These are phyloP conservation scores for Cosmorhoe ocellata DNA, from an alignment of 2,888 invertebrate species.

Conservation along the genomic window DNA sequence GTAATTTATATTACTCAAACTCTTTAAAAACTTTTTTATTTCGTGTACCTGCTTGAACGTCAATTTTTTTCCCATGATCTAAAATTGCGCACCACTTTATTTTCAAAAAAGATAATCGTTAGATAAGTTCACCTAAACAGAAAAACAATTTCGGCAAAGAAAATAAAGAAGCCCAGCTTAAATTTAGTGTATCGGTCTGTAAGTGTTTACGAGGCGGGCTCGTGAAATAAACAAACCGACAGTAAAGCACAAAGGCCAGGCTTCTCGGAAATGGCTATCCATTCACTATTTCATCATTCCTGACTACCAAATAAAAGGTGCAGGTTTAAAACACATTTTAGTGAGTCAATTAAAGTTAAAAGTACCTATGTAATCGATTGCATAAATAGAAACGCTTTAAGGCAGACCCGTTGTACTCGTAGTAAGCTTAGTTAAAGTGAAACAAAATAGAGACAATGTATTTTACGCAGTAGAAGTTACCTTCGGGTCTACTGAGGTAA, in stretches of 20 bases:
- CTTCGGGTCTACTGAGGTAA: slow-evolving; percentile 43
- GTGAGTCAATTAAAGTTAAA: slow-evolving; percentile 3
- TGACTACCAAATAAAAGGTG: slow-evolving; percentile 52
- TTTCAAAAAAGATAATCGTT: slow-evolving; percentile 26
- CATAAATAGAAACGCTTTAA: slow-evolving; percentile 7
- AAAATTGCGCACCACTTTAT: background rate
- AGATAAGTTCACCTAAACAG: slow-evolving; percentile 21
- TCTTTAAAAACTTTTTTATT: too few relatives aligned
- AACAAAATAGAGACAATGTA: slow-evolving; percentile 29
- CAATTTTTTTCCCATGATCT: too few relatives aligned
- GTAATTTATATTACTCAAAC: background rate
- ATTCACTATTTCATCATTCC: slow-evolving; percentile 63
- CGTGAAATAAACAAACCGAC: slow-evolving; percentile 75
- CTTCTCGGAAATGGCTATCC: slow-evolving; percentile 61
- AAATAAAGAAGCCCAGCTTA: slow-evolving; percentile 69
- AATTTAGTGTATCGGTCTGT: slow-evolving; percentile 72
- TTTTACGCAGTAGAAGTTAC: slow-evolving; percentile 25
- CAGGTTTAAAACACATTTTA: slow-evolving; percentile 22
- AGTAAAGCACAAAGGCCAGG: slow-evolving; percentile 69
- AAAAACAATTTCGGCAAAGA: slow-evolving; percentile 56
- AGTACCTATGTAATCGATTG: slow-evolving; percentile 12
- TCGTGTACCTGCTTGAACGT: too few relatives aligned
- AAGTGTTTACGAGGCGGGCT: slow-evolving; percentile 75
- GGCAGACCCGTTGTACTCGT: background rate
- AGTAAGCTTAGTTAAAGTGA: slow-evolving; percentile 12